Evolutionary conservation across 2,888 invertebrate species (phyloP).

Genomic region (Lymantria dispar): DNA sequence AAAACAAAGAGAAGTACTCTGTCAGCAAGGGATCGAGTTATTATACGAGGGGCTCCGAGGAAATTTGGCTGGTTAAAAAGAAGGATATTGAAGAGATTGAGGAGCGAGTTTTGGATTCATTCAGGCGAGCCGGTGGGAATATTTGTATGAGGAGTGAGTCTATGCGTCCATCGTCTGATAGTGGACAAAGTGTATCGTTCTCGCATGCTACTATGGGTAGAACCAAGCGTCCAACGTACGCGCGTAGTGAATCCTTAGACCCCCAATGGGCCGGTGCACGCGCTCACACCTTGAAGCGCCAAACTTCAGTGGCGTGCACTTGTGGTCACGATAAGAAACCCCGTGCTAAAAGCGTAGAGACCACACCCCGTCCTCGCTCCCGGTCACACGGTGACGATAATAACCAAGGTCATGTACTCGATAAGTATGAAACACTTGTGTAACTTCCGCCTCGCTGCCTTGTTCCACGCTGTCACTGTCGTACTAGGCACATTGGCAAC

Average conservation of each 20-base stretch:
- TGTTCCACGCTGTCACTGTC: slow-evolving; percentile 27
- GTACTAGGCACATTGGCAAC: slow-evolving; percentile 35
- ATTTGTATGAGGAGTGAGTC: slow-evolving; percentile 42
- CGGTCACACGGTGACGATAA: slow-evolving; percentile 71
- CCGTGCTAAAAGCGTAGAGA: slow-evolving; percentile 54
- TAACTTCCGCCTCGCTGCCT: slow-evolving; percentile 32
- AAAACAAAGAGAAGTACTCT: slow-evolving; percentile 65
- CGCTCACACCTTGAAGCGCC: slow-evolving; percentile 69
- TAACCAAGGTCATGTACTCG: slow-evolving; percentile 66
- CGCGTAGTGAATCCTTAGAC: slow-evolving; percentile 71
- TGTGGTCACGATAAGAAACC: slow-evolving; percentile 75
- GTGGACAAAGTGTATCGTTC: slow-evolving; percentile 50
- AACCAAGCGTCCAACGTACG: slow-evolving; percentile 50
- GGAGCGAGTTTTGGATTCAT: slow-evolving; percentile 71
- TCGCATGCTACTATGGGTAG: slow-evolving; percentile 62
- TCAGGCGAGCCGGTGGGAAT: slow-evolving; percentile 64
- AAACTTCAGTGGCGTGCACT: slow-evolving; percentile 72
- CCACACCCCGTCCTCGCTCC: slow-evolving; percentile 54
- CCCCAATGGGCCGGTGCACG: slow-evolving; percentile 61
- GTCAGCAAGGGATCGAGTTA: slow-evolving; percentile 75
- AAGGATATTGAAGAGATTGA: slow-evolving; percentile 78
- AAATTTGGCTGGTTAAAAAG: slow-evolving; percentile 79
- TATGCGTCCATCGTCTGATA: slow-evolving; percentile 48
- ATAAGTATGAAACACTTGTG: slow-evolving; percentile 78
- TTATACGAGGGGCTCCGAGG: slow-evolving; percentile 73